phyloP scores from a whole-genome alignment of 1,140 invertebrate genomes.

The Drosophila asahinai region DNA sequence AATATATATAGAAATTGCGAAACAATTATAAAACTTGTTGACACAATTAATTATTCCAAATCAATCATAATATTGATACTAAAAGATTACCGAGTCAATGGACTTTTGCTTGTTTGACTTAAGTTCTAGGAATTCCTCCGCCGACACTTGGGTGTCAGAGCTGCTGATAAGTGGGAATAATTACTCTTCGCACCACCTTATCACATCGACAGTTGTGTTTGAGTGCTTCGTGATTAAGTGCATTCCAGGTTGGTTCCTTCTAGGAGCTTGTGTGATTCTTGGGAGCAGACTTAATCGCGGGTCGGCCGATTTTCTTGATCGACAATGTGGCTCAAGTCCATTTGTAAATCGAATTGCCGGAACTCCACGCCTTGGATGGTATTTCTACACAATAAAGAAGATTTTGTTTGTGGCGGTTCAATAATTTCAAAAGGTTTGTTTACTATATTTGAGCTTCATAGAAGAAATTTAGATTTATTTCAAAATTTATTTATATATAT shows the following conservation, averaged over 20 bases:
- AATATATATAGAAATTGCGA: background rate
- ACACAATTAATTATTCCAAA: too few relatives aligned
- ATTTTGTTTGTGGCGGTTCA: too few relatives aligned
- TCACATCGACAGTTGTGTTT: background rate
- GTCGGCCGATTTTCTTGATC: background rate
- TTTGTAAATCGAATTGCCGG: background rate
- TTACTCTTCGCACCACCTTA: too few relatives aligned
- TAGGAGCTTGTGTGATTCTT: background rate
- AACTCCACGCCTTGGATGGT: background rate
- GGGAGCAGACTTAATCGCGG: background rate
- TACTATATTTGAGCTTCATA: too few relatives aligned
- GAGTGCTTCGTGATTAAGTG: background rate
- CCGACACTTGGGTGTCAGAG: too few relatives aligned
- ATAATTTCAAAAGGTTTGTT: too few relatives aligned
- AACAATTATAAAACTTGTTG: background rate
- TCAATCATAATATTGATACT: too few relatives aligned
- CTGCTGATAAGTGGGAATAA: background rate
- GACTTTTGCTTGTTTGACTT: too few relatives aligned
- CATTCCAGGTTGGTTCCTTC: background rate
- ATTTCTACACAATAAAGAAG: background rate
- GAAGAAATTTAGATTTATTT: too few relatives aligned
- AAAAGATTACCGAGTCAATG: too few relatives aligned
- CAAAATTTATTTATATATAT: too few relatives aligned
- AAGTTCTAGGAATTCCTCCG: too few relatives aligned
- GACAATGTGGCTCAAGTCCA: background rate